Evolutionary conservation across 2,888 invertebrate genomes (phyloP), one percentile per base, ranked within the genome.

Genomic region (Polymixis flavicincta): DNA sequence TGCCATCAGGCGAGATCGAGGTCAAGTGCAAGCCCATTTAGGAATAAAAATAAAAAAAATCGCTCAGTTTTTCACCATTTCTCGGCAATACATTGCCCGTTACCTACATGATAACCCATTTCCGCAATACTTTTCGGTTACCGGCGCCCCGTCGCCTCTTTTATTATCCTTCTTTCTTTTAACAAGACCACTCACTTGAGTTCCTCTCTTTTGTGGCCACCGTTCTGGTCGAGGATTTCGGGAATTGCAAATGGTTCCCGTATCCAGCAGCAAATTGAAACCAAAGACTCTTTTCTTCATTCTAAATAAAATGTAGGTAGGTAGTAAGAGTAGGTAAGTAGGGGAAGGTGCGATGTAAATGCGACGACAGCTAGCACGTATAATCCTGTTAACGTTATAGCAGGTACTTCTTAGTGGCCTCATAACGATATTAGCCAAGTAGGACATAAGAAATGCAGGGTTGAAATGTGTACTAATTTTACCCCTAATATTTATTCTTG

Each of bases 381-480:
- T 95, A 95, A 95, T 95, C 95, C 89, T 91, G 92, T 95, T 95
- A 95, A 85, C 83, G 84, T 86, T 90, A 89, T 85, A 89, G 86
- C 85, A 89, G 80, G 89, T 92, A 91, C 89, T 91, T 90, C 92
- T 93, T 91, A 89, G 90, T 89, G 89, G 88, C 91, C 90, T 90
- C 92, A 90, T 95, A 95, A 95, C 92, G 84, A 90, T 92, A 95
- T 95, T 95, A 95, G 88, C 85, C 72, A 80, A 90, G 89, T 92
- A 92, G 92, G 89, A 88, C 90, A 85, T 88, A 87, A 87, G 87
- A 89, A 88, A 86, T 75, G 83, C 93, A 94, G 94, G 90, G 92
- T 72, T 78, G 76, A 57, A 76, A 37, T 72, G 19, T 19, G 19
- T 37, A 25, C 32, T 22, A 64, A 63, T 71, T 63, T 57, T 32